Percentiles rank a stretch among this genome's conserved stretches.
phyloP scores from a whole-genome alignment of 2,797 vertebrate genomes.

The Muscicapa striata region DNA sequence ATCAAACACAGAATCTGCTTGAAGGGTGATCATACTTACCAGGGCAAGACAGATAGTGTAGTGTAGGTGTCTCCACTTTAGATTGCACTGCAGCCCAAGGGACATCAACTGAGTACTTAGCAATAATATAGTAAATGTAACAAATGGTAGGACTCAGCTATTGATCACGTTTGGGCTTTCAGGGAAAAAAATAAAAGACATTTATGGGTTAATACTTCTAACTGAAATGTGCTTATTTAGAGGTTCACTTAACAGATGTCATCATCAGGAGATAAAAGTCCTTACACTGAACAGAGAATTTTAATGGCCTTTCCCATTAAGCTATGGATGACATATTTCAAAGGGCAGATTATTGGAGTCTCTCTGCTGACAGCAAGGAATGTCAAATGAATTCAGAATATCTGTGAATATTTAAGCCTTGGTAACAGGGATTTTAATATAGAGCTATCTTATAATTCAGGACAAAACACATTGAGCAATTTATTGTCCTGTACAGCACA shows the following conservation, averaged over 20 bases:
- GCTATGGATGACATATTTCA: conserved; percentile 10
- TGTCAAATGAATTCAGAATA: conserved; percentile 17
- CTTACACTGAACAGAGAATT: background rate
- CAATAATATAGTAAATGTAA: background rate
- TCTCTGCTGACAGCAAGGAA: conserved; percentile 31
- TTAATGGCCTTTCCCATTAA: conserved; percentile 34
- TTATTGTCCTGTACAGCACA: background rate
- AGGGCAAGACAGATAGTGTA: background rate
- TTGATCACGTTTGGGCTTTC: background rate
- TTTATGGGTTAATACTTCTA: background rate
- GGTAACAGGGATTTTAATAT: background rate
- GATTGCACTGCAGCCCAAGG: background rate
- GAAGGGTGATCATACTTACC: background rate
- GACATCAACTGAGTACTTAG: background rate
- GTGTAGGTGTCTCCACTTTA: background rate
- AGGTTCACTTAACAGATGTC: conserved; percentile 9
- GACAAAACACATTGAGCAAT: conserved; percentile 10
- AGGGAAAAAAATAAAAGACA: background rate
- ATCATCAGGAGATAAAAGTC: background rate
- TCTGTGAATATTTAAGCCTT: background rate
- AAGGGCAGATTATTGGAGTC: conserved; percentile 10
- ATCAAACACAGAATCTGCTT: background rate
- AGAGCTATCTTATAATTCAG: background rate
- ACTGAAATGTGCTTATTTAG: background rate
- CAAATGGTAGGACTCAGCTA: background rate